These are phyloP conservation scores for Bubo scandiacus DNA, from an alignment of 2,113 vertebrate genomes.

Conservation along the genomic window DNA sequence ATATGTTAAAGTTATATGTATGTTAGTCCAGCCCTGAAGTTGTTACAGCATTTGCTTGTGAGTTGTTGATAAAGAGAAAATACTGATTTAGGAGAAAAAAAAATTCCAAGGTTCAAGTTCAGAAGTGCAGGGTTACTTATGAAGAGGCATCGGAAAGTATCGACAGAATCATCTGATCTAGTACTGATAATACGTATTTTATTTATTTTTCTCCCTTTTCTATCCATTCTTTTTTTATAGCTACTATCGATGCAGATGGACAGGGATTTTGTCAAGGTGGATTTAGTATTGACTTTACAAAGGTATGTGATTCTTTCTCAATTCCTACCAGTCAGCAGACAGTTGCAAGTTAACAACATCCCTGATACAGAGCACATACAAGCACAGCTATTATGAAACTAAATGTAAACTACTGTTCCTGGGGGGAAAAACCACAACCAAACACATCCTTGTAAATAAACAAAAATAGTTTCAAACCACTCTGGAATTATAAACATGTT, in stretches of 20 bases:
- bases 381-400: background rate
- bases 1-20: background rate
- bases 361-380: background rate
- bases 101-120: background rate
- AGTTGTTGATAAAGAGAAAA: background rate
- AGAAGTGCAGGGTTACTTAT: background rate
- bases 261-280: constrained; percentile 99
- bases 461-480: background rate
- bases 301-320: constrained; percentile 74
- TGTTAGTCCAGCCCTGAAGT: background rate
- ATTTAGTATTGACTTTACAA: constrained; percentile 94
- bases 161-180: background rate
- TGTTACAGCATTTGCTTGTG: background rate
- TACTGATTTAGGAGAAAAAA: background rate
- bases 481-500: background rate
- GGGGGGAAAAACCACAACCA: rapidly evolving
- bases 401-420: background rate
- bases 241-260: constrained; percentile 85
- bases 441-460: background rate
- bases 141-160: background rate
- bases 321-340: background rate
- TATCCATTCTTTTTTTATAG: constrained; percentile 70
- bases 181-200: background rate
- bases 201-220: background rate
- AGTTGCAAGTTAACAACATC: background rate